phyloP scores from a whole-genome alignment of 2,113 vertebrate species.

The Leptobrachium ailaonicum region DNA sequence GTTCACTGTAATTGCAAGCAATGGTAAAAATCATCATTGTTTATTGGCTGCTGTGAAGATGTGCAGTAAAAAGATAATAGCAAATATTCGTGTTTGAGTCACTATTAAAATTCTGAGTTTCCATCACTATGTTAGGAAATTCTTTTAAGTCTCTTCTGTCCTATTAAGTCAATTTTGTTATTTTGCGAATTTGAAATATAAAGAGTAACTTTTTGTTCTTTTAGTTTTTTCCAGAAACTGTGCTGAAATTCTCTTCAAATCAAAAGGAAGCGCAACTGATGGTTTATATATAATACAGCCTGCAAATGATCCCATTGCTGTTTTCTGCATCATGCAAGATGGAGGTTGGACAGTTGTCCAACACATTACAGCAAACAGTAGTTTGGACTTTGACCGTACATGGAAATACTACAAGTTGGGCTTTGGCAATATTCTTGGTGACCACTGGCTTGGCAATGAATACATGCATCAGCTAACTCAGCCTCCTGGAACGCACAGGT shows the following conservation, averaged over 20 bases:
- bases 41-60: no score
- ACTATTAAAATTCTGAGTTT: no score
- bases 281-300: constrained; percentile 82
- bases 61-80: no score
- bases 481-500: constrained; percentile 64
- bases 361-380: constrained; percentile 85
- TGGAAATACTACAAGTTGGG: constrained; percentile 85
- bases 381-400: constrained; percentile 75
- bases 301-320: constrained; percentile 66
- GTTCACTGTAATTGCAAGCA: no score
- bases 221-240: constrained; percentile 78
- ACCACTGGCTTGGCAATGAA: constrained; percentile 86
- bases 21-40: no score
- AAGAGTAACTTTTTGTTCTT: background rate
- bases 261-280: constrained; percentile 70
- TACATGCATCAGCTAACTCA: constrained; percentile 73
- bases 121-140: no score
- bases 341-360: constrained; percentile 88
- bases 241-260: constrained; percentile 76
- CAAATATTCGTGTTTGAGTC: no score
- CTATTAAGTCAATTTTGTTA: no score
- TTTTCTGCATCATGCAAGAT: constrained; percentile 80
- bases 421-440: constrained; percentile 74
- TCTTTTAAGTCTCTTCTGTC: no score
- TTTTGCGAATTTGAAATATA: no score